phyloP scores from a whole-genome alignment of 2,888 invertebrate species.

The Hedychridium roseum region DNA sequence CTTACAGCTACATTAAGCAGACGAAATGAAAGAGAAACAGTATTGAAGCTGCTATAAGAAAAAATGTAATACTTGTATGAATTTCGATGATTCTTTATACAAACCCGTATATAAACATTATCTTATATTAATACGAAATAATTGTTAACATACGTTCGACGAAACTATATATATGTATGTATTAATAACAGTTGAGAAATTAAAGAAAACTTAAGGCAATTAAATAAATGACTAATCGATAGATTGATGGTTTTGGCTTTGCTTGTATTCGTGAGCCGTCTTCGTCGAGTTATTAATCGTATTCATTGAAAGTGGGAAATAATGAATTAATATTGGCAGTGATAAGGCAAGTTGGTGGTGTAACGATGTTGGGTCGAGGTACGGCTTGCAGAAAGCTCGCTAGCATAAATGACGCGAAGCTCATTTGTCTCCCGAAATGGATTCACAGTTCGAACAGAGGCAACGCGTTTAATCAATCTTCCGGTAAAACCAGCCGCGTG shows the following conservation, averaged over 20 bases:
- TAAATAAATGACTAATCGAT: too few species aligned
- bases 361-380: conserved; percentile 48
- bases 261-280: too few species aligned
- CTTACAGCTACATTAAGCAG: too few species aligned
- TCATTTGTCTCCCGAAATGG: conserved; percentile 59
- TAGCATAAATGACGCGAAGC: conserved; percentile 52
- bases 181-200: conserved; percentile 58
- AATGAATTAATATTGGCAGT: too few species aligned
- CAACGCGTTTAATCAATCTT: conserved; percentile 55
- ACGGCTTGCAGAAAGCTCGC: conserved; percentile 19
- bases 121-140: conserved; percentile 17
- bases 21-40: too few species aligned
- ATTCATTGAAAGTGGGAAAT: too few species aligned
- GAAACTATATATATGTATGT: conserved; percentile 53
- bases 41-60: too few species aligned
- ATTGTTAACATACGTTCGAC: conserved; percentile 40
- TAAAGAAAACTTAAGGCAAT: too few species aligned
- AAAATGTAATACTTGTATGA: too few species aligned
- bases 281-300: too few species aligned
- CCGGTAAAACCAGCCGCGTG: conserved; percentile 35
- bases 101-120: conserved; percentile 59
- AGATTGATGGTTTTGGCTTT: too few species aligned
- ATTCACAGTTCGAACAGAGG: conserved; percentile 54
- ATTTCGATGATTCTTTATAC: too few species aligned
- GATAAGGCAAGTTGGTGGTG: conserved; percentile 53